A percentile compares a stretch with the other conserved stretches of the same genome.
phyloP scores from a whole-genome alignment of 2,797 vertebrate genomes.

The Coranthus polyacanthus region DNA sequence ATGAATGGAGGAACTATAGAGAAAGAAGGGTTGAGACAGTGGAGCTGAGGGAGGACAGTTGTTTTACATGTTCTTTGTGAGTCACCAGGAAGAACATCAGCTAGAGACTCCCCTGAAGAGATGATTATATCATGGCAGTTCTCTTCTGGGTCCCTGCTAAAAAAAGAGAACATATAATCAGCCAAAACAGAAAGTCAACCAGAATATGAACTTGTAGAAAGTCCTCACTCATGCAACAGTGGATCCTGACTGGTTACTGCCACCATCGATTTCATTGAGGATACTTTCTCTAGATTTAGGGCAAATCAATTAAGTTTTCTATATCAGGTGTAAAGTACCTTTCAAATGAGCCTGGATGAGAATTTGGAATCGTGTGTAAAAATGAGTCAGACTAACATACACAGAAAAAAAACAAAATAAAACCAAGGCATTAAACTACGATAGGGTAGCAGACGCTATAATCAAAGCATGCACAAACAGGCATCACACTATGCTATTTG shows the following conservation, averaged over 20 bases:
- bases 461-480: conserved; percentile 75
- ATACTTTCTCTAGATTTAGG: conserved; percentile 18
- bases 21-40: conserved; percentile 42
- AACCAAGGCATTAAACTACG: conserved; percentile 10
- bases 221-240: conserved; percentile 80
- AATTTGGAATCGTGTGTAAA: conserved; percentile 7
- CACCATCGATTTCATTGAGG: conserved; percentile 45
- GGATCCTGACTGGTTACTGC: conserved; percentile 82
- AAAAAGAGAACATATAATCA: conserved; percentile 59
- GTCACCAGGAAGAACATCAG: conserved; percentile 55
- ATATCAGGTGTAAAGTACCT: background rate
- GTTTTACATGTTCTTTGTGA: conserved; percentile 68
- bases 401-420: conserved; percentile 37
- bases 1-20: conserved; percentile 23
- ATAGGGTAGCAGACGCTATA: conserved; percentile 1
- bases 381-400: conserved; percentile 26
- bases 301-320: conserved; percentile 10
- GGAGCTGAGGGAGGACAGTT: conserved; percentile 46
- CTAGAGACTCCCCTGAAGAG: conserved; percentile 64
- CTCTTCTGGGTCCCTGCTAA: conserved; percentile 83
- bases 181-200: conserved; percentile 25
- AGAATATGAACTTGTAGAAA: conserved; percentile 57
- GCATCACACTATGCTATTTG: conserved; percentile 53
- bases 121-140: conserved; percentile 82
- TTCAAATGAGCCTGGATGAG: conserved; percentile 17